Evolutionary conservation across 2,113 vertebrate genomes (phyloP).

Genomic region (Trinectes maculatus): DNA sequence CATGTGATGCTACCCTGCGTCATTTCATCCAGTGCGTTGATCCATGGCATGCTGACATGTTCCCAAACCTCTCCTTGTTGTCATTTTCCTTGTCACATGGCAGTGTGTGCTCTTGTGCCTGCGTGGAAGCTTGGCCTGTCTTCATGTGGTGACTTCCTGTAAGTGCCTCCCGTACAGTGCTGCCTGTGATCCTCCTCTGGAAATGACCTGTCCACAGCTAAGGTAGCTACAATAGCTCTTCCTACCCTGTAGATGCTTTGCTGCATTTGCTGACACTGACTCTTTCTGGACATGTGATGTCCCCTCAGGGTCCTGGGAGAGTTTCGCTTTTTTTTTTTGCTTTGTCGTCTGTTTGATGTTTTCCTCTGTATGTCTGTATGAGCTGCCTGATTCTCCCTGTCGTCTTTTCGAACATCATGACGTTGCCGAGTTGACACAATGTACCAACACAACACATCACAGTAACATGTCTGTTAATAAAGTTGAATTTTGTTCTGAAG

Average conservation of each 20-base stretch:
- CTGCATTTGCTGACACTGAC: neutral
- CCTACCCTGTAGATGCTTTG: neutral
- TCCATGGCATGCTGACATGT: neutral
- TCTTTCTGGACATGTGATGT: too few relatives aligned
- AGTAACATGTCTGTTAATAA: neutral
- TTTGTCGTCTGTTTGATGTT: neutral
- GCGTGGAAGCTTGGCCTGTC: neutral
- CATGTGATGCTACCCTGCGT: neutral
- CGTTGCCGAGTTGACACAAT: too few relatives aligned
- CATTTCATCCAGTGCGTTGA: neutral
- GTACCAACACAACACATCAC: too few relatives aligned
- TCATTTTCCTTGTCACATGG: neutral
- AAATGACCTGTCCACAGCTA: neutral
- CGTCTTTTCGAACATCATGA: too few relatives aligned
- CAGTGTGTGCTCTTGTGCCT: neutral
- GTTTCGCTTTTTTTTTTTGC: neutral
- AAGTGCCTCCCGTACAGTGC: neutral
- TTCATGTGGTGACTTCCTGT: constrained; percentile 6
- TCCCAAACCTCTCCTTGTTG: neutral
- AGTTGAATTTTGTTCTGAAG: neutral
- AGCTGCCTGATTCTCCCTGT: neutral
- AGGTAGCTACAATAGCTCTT: neutral
- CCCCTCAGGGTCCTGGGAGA: too few relatives aligned
- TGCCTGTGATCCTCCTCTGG: neutral
- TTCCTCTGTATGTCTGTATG: neutral